These are phyloP conservation scores for Poicephalus gulielmi DNA, from an alignment of 2,113 vertebrate genomes.

Conservation along the genomic window DNA sequence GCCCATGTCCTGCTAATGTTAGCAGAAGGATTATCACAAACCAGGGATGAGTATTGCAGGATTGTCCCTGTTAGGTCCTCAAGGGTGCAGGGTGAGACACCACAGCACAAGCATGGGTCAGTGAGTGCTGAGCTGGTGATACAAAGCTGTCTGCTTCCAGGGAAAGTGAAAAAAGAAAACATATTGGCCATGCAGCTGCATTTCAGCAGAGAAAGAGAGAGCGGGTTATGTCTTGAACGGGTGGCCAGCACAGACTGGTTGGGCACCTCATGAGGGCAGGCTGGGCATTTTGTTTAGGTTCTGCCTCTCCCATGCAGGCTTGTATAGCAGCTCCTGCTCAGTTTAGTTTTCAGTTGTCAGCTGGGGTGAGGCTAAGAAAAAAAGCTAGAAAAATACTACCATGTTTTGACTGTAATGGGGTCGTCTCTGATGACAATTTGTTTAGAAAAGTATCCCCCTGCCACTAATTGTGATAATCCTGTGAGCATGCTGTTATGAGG, in stretches of 20 bases:
- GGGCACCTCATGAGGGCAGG: not conserved
- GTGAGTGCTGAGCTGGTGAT: rapidly evolving
- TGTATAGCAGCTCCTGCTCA: not conserved
- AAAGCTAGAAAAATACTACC: not conserved
- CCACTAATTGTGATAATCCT: not conserved
- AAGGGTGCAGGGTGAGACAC: not conserved
- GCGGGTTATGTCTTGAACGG: not conserved
- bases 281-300: not conserved
- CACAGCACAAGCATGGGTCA: not conserved
- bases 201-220: not conserved
- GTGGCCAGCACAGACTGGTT: not conserved
- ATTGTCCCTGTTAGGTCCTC: not conserved
- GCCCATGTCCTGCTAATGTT: not conserved
- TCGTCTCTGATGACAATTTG: not conserved
- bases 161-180: not conserved
- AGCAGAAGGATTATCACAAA: not conserved
- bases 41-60: not conserved
- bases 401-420: not conserved
- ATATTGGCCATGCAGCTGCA: not conserved
- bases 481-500: not conserved
- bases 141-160: not conserved
- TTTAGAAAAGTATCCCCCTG: not conserved
- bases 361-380: not conserved
- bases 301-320: not conserved
- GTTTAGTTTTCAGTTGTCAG: not conserved